These are phyloP conservation scores for Papilio machaon DNA, from an alignment of 1,140 invertebrate species.

Conservation along the genomic window DNA sequence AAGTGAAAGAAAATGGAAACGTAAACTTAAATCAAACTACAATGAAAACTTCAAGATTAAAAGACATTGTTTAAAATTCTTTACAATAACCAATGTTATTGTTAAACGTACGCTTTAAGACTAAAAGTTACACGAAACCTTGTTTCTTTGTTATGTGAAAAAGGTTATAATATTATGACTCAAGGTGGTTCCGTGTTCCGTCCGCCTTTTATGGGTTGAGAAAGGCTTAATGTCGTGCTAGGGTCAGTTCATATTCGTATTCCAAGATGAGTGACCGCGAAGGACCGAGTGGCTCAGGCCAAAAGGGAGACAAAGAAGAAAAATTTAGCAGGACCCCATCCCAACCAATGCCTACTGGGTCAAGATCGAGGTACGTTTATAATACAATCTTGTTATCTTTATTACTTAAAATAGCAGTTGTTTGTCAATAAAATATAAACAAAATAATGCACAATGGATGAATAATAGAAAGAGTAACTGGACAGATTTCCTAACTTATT, in stretches of 20 bases:
- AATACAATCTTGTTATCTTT: not conserved
- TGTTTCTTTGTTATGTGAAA: conserved; percentile 51
- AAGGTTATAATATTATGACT: conserved; percentile 65
- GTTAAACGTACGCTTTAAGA: conserved; percentile 15
- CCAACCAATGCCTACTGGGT: conserved; percentile 65
- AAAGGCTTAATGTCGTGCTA: conserved; percentile 50
- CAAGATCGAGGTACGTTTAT: conserved; percentile 54
- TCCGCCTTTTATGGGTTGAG: conserved; percentile 71
- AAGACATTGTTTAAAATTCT: conserved; percentile 24
- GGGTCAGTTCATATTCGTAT: conserved; percentile 54
- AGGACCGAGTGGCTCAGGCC: conserved; percentile 55
- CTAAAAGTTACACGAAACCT: conserved; percentile 9
- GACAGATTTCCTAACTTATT: not conserved
- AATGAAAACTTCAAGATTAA: conserved; percentile 38
- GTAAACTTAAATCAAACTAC: not conserved
- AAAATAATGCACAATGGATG: not conserved
- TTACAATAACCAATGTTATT: conserved; percentile 37
- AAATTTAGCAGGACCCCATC: conserved; percentile 56
- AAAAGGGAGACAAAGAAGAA: conserved; percentile 59
- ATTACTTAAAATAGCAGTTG: conserved; percentile 4
- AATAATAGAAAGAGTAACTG: not conserved
- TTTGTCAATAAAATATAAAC: conserved; percentile 9
- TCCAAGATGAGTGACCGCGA: conserved; percentile 69
- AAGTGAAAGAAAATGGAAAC: conserved; percentile 62
- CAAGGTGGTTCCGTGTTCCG: conserved; percentile 56